Base-by-base conservation (phyloP, 2,888 invertebrate species). In the Microchrysa polita region DNA sequence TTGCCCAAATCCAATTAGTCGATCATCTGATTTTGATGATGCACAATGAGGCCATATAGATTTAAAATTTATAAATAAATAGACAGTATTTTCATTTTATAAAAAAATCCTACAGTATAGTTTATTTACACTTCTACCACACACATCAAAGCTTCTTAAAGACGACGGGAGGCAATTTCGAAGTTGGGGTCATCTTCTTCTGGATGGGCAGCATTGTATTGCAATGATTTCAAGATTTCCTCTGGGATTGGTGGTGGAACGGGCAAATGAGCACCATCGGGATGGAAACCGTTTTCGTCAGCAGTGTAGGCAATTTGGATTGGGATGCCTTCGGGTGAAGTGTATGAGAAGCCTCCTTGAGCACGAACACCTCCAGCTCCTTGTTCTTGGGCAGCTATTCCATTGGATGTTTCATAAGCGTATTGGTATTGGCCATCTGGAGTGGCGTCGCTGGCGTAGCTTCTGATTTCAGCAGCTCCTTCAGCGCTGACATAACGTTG, bases 381-480 rank as follows among this genome's bases (percentile, higher is more conserved):
- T 16, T 79, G 77, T 79, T 89, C 89, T 77, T 89, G 86, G 5
- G 82, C 88, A 0, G 80, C 74, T 79, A 91, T 91, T 18, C 90
- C 90, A 79, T 91, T 90, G 20, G 85, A 84, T 76, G 91, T 90
- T 78, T 88, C 84, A 79, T 81, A 90, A 5, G 75, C 73, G 80
- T 83, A 88, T 0, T 79, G 72, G 55, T 69, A 69, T 1, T 34
- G 20, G 10, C 69, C 69, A 40, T 69, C 69, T 44, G 69, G 69
- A 9, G 9, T 16, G 69, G 40, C 40, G 40, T 69, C 69, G 22
- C 42, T 69, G 27, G 55, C 55, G 55, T 69, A 69, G 81, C 83
- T 90, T 63, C 80, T 79, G 20, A 85, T 81, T 75, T 89, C 88
- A 72, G 69, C 69, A 34, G 55, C 40, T 12, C 40, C 69, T 40